A percentile compares a stretch with the other conserved stretches of the same genome.
Evolutionary conservation across 2,888 invertebrate species (phyloP).

Genomic region (Cataglyphis altisquamis): DNA sequence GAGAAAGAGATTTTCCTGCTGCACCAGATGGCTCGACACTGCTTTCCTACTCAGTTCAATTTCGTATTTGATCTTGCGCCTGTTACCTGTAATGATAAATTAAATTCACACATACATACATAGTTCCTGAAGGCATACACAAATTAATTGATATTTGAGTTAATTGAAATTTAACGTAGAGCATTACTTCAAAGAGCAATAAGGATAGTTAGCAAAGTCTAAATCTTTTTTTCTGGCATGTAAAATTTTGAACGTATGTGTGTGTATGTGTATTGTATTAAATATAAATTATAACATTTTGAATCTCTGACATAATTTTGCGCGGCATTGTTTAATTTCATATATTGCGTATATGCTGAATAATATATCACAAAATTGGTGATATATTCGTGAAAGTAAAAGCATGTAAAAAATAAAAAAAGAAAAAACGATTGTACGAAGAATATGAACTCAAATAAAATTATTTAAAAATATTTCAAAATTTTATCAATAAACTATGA

Average conservation of each 20-base stretch:
- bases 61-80: constrained; percentile 31
- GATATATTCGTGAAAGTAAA: neutral
- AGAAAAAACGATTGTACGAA: neutral
- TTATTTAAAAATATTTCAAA: neutral
- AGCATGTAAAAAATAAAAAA: neutral
- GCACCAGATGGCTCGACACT: constrained; percentile 38
- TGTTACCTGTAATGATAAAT: constrained; percentile 45
- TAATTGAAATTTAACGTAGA: constrained; percentile 48
- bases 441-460: neutral
- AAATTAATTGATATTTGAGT: constrained; percentile 41
- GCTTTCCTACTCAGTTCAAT: constrained; percentile 27
- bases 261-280: neutral
- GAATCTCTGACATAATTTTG: neutral
- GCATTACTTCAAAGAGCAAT: neutral
- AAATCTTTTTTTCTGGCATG: neutral
- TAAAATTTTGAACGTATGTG: neutral
- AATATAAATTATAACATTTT: neutral
- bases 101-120: constrained; percentile 26
- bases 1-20: constrained; percentile 32
- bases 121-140: constrained; percentile 8
- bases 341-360: neutral
- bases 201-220: neutral
- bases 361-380: neutral
- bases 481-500: neutral
- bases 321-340: neutral